Evolutionary conservation across 2,797 vertebrate genomes (phyloP).

Genomic region (Sebastes goodei): DNA sequence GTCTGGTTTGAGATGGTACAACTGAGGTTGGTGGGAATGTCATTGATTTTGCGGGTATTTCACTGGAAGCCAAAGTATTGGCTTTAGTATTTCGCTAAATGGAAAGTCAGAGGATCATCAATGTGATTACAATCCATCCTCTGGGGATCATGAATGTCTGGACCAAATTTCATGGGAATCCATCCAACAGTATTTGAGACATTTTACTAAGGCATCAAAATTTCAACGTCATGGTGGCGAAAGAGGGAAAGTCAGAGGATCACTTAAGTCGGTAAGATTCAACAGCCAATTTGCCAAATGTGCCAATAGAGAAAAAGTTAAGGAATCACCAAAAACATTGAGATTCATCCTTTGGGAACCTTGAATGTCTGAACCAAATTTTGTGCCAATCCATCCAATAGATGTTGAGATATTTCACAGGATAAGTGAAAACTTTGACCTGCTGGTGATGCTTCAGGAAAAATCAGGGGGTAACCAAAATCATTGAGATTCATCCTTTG

Average conservation of each 20-base stretch:
- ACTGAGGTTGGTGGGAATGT: not conserved
- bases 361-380: not conserved
- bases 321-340: not conserved
- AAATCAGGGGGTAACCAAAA: no score
- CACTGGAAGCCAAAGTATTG: no score
- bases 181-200: not conserved
- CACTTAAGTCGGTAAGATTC: not conserved
- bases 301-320: not conserved
- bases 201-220: not conserved
- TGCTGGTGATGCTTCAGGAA: no score
- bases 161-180: not conserved
- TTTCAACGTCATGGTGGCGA: not conserved
- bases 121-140: not conserved
- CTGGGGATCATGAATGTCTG: not conserved
- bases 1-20: not conserved
- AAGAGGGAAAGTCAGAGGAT: not conserved
- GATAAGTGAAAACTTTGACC: no score
- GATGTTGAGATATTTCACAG: not conserved
- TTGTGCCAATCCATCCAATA: no score
- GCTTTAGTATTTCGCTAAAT: no score
- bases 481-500: not conserved
- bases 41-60: no score
- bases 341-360: not conserved
- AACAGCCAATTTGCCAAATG: not conserved
- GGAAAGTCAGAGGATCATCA: no score